These are phyloP conservation scores for Tachuris rubrigastra DNA, from an alignment of 2,113 vertebrate species.

Conservation along the genomic window DNA sequence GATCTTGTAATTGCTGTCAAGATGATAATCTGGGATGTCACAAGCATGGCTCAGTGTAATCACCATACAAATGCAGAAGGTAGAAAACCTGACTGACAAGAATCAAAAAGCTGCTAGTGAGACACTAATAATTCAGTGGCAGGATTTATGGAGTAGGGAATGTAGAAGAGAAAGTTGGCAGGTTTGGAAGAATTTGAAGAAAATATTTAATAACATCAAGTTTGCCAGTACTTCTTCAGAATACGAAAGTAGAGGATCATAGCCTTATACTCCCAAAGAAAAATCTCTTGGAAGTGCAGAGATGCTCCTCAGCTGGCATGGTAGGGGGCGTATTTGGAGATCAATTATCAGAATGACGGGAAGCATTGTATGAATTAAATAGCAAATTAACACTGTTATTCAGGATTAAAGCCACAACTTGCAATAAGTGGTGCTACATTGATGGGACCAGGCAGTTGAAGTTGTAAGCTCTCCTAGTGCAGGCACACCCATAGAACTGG, in stretches of 20 bases:
- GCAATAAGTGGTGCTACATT: not conserved
- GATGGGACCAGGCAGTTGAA: not conserved
- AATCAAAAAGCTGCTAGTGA: not conserved
- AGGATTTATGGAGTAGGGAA: not conserved
- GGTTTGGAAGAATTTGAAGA: not conserved
- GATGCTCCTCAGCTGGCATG: not conserved
- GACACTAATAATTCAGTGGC: not conserved
- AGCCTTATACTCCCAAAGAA: not conserved
- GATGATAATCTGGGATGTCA: not conserved
- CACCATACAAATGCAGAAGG: not conserved
- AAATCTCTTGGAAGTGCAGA: not conserved
- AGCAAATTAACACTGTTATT: not conserved
- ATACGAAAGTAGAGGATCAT: not conserved
- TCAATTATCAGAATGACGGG: not conserved
- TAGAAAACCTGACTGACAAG: not conserved
- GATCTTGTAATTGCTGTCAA: conserved; percentile 5
- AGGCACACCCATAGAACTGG: not conserved
- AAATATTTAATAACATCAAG: not conserved
- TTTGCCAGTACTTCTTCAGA: not conserved
- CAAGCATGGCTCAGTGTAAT: not conserved
- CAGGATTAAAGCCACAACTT: not conserved
- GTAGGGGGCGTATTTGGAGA: not conserved
- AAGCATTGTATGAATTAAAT: not conserved
- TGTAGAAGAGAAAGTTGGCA: not conserved
- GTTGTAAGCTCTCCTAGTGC: not conserved